Evolutionary conservation across 2,888 invertebrate genomes (phyloP), one percentile per base, ranked within the genome.

Genomic region (Cynaeus angustus): DNA sequence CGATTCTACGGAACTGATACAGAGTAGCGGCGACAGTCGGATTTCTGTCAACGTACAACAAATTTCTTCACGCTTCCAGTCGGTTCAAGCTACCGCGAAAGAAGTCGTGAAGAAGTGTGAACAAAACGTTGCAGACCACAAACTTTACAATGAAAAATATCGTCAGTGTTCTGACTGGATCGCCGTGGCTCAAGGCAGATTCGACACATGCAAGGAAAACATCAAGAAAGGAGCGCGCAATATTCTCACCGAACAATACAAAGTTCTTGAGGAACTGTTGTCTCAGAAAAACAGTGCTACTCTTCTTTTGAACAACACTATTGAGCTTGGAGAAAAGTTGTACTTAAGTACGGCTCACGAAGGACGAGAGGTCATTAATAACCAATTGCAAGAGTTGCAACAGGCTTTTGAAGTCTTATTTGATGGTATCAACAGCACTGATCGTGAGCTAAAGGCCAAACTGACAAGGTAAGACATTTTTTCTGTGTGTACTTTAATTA

Each of bases 21-120:
- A 95, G 80, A 92, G 90, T 75, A 94, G 94, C 75, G 95, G 95
- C 14, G 96, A 96, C 81, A 91, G 93, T 0, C 90, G 95, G 80
- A 93, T 96, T 67, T 93, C 95, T 1, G 94, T 94, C 73, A 95
- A 93, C 81, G 90, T 96, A 28, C 96, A 97, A 82, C 96, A 96
- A 84, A 92, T 96, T 70, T 93, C 94, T 0, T 95, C 96, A 3
- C 88, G 96, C 67, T 96, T 96, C 86, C 95, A 96, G 83, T 93
- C 96, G 0, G 92, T 96, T 52, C 95, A 96, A 83, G 91, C 92
- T 0, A 96, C 96, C 0, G 92, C 95, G 1, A 95, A 94, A 86
- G 96, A 97, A 85, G 90, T 97, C 28, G 90, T 96, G 0, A 96
- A 96, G 83, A 97, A 96, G 85, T 96, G 96, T 80, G 96, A 96